Evolutionary conservation across 2,888 invertebrate genomes (phyloP), one percentile per base, ranked within the genome.

Genomic region (Ashinkailepas kermadecensis): DNA sequence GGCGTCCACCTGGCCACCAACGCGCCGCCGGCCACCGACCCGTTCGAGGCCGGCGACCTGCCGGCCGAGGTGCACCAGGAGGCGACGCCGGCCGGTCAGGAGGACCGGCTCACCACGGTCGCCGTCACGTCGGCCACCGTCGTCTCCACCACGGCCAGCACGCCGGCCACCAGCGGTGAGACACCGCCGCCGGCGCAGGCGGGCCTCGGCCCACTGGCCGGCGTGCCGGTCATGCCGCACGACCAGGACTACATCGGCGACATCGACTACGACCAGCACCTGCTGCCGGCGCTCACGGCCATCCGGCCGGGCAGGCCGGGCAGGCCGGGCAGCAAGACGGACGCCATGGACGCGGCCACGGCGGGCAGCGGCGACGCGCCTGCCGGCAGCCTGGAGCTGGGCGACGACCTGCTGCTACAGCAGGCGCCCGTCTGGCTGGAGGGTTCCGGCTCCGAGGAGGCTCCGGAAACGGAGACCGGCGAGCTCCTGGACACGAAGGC

Each of bases 151-250:
- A 80, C 82, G 6, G 18, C 81, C 8, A 83, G 83, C 13, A 80
- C 81, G 54, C 82, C 82, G 74, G 83, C 82, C 82, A 84, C 84
- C 62, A 83, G 83, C 83, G 82, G 84, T 15, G 84, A 84, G 80
- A 78, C 83, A 65, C 82, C 83, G 83, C 78, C 82, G n/a, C 81
- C 80, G 0, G 79, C 62, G 9, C 78, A 84, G 59, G 81, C 3
- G 25, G n/a, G 23, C 13, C 79, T 79, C 4, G 84, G 82, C 67
- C 78, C 84, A 54, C 84, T 84, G 67, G 80, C 84, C 1, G 84
- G 82, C 10, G 82, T 83, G 15, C 82, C 84, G 18, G 81, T 84
- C 15, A 83, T 84, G 79, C 74, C 81, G 10, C 81, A 84, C 74
- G 80, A 84, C 62, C 82, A 83, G 56, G 64, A 84, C 54, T 83